These are phyloP conservation scores for Macrotus californicus DNA, from an alignment of 2,113 vertebrate species.

Conservation along the genomic window DNA sequence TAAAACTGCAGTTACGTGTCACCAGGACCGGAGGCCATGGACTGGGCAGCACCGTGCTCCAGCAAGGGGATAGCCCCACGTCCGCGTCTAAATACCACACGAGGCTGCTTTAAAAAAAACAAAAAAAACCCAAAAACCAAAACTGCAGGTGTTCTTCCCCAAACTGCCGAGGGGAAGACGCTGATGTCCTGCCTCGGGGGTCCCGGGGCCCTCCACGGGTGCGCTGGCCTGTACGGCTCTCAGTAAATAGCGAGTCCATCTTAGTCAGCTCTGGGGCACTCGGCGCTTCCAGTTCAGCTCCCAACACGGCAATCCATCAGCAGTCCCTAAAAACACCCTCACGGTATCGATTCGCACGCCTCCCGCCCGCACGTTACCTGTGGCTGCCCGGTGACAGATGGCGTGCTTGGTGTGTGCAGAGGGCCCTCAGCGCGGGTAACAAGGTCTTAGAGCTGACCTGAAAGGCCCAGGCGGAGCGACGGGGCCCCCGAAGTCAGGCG, in stretches of 20 bases:
- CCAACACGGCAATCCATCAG: constrained; percentile 76
- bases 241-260: constrained; percentile 73
- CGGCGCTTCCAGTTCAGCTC: constrained; percentile 53
- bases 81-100: fast-evolving
- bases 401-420: constrained; percentile 41
- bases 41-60: fast-evolving
- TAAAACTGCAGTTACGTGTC: neutral
- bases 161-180: neutral
- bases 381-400: constrained; percentile 45
- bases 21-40: neutral
- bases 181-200: fast-evolving
- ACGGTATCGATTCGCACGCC: constrained; percentile 64
- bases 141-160: neutral
- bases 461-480: neutral
- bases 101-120: neutral
- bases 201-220: neutral
- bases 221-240: constrained; percentile 44
- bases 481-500: neutral
- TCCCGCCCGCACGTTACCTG: constrained; percentile 52
- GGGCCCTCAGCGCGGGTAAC: constrained; percentile 67
- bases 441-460: constrained; percentile 51
- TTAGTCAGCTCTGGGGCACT: constrained; percentile 76
- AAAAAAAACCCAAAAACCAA: no score
- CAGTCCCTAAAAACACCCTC: constrained; percentile 69
- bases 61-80: fast-evolving